Evolutionary conservation across 2,888 invertebrate genomes (phyloP).

Genomic region (Shargacucullia verbasci): DNA sequence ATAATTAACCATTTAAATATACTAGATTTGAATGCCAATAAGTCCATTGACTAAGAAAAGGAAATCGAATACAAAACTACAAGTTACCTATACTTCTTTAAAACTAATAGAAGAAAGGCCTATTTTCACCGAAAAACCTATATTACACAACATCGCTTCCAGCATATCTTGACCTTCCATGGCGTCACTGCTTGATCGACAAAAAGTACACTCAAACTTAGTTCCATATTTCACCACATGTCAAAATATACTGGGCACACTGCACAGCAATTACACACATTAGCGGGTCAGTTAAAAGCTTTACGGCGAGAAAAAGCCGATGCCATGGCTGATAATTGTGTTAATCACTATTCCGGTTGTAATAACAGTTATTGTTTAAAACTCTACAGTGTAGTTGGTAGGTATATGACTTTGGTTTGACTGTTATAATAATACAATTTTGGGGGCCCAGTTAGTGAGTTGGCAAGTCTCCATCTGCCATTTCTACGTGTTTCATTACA

Average conservation of each 20-base stretch:
- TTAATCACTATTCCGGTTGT: constrained; percentile 45
- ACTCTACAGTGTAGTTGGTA: too few species aligned
- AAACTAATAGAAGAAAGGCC: constrained; percentile 15
- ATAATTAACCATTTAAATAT: too few species aligned
- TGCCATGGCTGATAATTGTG: constrained; percentile 34
- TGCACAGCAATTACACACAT: constrained; percentile 8
- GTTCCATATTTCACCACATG: neutral
- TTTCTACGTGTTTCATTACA: too few species aligned
- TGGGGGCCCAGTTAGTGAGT: too few species aligned
- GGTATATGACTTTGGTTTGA: too few species aligned
- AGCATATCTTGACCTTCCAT: neutral
- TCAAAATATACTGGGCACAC: neutral
- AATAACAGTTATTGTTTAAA: constrained; percentile 40
- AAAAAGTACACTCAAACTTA: neutral
- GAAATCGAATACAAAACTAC: neutral
- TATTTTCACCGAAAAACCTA: constrained; percentile 48
- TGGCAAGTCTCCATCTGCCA: too few species aligned
- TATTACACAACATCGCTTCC: constrained; percentile 40
- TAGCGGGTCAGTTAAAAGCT: constrained; percentile 27
- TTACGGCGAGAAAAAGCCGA: constrained; percentile 20
- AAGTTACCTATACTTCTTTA: too few species aligned
- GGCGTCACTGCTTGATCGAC: neutral
- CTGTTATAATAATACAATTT: too few species aligned
- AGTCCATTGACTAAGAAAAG: too few species aligned
- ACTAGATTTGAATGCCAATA: too few species aligned